Conservation (phyloP, 2,888 invertebrate species). For the Heteromyza rotundicornis region DNA sequence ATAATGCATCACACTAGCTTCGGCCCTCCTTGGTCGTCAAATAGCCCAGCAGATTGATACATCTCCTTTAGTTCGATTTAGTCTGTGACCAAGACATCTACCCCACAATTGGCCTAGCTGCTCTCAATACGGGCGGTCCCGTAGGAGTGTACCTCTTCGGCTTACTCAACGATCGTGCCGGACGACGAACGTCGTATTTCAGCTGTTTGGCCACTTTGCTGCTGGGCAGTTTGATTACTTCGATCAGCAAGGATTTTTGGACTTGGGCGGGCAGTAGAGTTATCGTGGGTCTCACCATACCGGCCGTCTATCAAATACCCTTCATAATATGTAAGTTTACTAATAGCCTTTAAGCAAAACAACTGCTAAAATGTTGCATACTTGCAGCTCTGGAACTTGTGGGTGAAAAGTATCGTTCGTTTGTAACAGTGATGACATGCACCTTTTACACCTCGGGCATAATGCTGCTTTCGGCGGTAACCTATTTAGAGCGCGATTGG, state of each 20-base stretch:
- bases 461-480: constrained; percentile 82
- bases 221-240: constrained; percentile 79
- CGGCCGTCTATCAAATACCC: constrained; percentile 92
- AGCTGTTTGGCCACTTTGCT: constrained; percentile 82
- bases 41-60: not conserved
- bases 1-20: not conserved
- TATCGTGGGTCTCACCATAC: constrained; percentile 88
- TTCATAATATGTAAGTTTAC: constrained; percentile 85
- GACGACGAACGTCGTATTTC: constrained; percentile 85
- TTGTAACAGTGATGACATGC: constrained; percentile 91
- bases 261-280: constrained; percentile 81
- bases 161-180: constrained; percentile 83
- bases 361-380: no score
- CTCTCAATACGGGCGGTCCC: constrained; percentile 87
- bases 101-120: constrained; percentile 84
- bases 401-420: constrained; percentile 88
- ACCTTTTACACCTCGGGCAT: constrained; percentile 88
- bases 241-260: constrained; percentile 80
- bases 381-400: constrained; percentile 85
- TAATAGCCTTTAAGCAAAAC: not conserved
- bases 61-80: constrained; percentile 77
- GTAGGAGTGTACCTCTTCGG: constrained; percentile 90
- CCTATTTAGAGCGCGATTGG: constrained; percentile 87
- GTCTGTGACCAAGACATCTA: constrained; percentile 87
- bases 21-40: not conserved